Base-by-base conservation (phyloP, 2,888 invertebrate genomes). In the Myathropa florea region DNA sequence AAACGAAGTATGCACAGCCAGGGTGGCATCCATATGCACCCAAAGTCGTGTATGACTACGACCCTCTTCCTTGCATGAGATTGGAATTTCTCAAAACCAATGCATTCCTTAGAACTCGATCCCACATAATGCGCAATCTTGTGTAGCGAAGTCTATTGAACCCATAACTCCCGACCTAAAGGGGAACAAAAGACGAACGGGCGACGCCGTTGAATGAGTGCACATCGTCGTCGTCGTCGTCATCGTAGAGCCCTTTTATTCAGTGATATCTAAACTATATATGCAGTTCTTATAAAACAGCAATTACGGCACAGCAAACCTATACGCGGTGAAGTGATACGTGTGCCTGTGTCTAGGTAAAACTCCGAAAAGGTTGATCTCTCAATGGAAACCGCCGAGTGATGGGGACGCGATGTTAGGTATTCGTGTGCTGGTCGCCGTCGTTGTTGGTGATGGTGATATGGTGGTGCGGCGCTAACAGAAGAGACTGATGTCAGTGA, bases 401-500 rank as follows among this genome's bases (percentile, higher is more conserved):
- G 77, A 65, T 76, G 67, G 26, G 46, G 46, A 64, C 64, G 61
- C 36, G 24, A 26, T 23, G 53, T 28, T 10, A 53, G 18, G 14
- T 21, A 33, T 14, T 59, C 33, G 26, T 18, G 30, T 72, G 39
- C 53, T 77, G 61, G 30, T 57, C 30, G 23, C 61, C 73, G 55
- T 59, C 53, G 73, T 67, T 70, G 60, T 61, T 30, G 33, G n/a
- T 23, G 57, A 23, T 63, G 33, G 67, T 63, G 57, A 61, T 68
- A 67, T 28, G 59, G 53, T 85, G 72, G 81, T 86, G 85, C 85
- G 85, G 85, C 85, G 85, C 82, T 82, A 82, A 78, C 77, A 64
- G 82, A 82, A 82, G 73, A 82, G 64, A 61, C 77, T 63, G 60
- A 77, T 82, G 82, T 60, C 77, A 60, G 82, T 70, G 65, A 78